Base-by-base conservation (phyloP, 2,888 invertebrate species). In the Sarcophaga carnaria region DNA sequence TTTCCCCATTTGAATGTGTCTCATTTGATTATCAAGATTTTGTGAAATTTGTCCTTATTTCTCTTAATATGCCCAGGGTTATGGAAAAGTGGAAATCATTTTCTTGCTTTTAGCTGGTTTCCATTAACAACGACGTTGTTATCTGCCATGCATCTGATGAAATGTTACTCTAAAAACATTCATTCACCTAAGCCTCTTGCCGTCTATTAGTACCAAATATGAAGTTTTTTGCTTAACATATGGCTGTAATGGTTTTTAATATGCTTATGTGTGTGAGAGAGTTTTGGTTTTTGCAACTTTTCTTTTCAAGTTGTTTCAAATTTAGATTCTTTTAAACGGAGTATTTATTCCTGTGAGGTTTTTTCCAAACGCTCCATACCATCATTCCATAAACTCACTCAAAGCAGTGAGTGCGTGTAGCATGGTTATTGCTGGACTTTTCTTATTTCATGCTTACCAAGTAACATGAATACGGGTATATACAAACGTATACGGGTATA, bases 191-290 rank as follows among this genome's bases (percentile, higher is more conserved):
- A 66, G 37, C 37, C 37, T 4, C 49, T 63, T 79, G 49, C 14
- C 20, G 47, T 6, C 47, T 71, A 63, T 79, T 79, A 71, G 79
- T 64, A 62, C 14, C 37, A 8, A 69, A 63, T 27, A 27, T 69
- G 27, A 27, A 47, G 60, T 67, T 63, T 70, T 47, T 67, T 37
- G 20, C 47, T 22, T 63, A 70, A 45, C 49, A 47, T 64, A 76
- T 76, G 81, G 54, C 70, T 25, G 63, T 76, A 82, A 71, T 59
- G 76, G 64, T 25, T 80, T 82, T 70, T 82, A 63, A 45, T 59
- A 25, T 71, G 27, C 20, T 8, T 14, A 1, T 25, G 5, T 22
- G 37, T 66, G 14, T 17, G n/a, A n/a, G 54, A 54, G 54, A 54
- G 54, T 14, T 54, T 54, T 54, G 54, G 14, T 17, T 2, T 14